Conservation (phyloP, 2,888 invertebrate species). For the Tetranychus piercei region DNA sequence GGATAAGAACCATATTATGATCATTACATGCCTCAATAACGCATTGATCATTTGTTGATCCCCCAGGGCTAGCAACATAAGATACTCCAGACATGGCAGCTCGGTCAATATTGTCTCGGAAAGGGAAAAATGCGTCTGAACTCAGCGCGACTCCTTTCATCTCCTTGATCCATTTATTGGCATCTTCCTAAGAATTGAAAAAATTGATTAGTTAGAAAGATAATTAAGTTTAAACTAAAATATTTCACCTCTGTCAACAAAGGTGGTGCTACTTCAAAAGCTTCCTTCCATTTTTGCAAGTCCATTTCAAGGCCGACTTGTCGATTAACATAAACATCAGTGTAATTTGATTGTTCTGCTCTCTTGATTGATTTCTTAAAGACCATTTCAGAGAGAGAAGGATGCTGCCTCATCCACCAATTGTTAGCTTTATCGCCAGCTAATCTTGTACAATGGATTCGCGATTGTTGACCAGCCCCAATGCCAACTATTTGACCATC, state of each 20-base stretch:
- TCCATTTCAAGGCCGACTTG: slow-evolving; percentile 75
- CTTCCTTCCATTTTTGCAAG: slow-evolving; percentile 48
- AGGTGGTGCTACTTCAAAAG: slow-evolving; percentile 54
- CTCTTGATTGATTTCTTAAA: slow-evolving; percentile 70
- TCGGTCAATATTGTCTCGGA: slow-evolving; percentile 87
- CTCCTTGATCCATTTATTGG: slow-evolving; percentile 35
- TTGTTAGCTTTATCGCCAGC: slow-evolving; percentile 93
- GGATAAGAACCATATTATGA: slow-evolving; percentile 63
- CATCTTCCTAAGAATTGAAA: slow-evolving; percentile 22
- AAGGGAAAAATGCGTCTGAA: slow-evolving; percentile 96
- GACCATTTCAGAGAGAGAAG: slow-evolving; percentile 57
- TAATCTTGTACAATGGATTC: slow-evolving; percentile 90
- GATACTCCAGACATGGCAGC: slow-evolving; percentile 77
- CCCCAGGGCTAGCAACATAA: slow-evolving; percentile 79
- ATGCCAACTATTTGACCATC: slow-evolving; percentile 80
- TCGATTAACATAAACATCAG: slow-evolving; percentile 81
- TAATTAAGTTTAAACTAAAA: background rate
- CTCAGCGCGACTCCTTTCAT: slow-evolving; percentile 55
- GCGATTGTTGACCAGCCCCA: slow-evolving; percentile 95
- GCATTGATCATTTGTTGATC: slow-evolving; percentile 76
- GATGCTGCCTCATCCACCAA: slow-evolving; percentile 93
- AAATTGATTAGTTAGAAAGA: background rate
- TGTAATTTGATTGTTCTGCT: slow-evolving; percentile 80
- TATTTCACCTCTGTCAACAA: slow-evolving; percentile 42
- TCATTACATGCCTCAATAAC: slow-evolving; percentile 81